Evolutionary conservation across 2,113 vertebrate species (phyloP).

Genomic region (Lipotes vexillifer): DNA sequence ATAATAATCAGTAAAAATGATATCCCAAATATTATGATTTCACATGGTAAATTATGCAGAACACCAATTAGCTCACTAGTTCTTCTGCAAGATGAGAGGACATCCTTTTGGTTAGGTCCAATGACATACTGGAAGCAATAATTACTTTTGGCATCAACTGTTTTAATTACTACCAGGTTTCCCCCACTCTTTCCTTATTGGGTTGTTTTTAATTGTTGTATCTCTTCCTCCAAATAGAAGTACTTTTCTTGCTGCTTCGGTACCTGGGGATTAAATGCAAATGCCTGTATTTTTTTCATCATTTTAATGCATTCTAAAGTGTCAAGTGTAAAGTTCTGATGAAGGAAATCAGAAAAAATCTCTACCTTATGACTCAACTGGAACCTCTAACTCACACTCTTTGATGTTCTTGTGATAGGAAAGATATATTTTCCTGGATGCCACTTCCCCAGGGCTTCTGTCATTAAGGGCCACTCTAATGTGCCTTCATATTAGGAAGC

Average conservation of each 20-base stretch:
- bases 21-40: background rate
- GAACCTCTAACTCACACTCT: background rate
- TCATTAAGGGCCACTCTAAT: background rate
- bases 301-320: background rate
- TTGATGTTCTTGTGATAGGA: background rate
- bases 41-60: background rate
- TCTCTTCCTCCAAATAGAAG: background rate
- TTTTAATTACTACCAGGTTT: background rate
- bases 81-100: background rate
- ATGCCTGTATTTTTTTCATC: background rate
- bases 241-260: background rate
- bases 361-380: background rate
- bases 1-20: background rate
- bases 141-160: background rate
- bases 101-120: background rate
- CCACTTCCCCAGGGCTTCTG: background rate
- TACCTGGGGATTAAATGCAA: background rate
- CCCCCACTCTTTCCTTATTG: background rate
- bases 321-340: background rate
- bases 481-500: background rate
- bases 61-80: background rate
- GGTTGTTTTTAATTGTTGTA: background rate
- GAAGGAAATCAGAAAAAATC: background rate
- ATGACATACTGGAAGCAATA: background rate
- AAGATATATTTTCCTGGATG: background rate